Evolutionary conservation across 1,140 invertebrate species (phyloP).

Genomic region (Pantala flavescens): DNA sequence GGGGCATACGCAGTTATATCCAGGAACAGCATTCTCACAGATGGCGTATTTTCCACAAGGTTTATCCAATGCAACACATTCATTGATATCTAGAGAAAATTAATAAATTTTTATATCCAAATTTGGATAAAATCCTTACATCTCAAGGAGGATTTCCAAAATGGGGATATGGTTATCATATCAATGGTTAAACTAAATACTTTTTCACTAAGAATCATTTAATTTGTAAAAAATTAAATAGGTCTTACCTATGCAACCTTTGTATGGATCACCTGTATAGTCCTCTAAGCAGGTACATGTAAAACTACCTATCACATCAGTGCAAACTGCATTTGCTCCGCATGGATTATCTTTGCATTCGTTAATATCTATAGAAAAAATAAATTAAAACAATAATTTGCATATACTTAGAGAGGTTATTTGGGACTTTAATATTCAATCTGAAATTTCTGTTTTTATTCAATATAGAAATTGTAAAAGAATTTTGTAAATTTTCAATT

Average conservation of each 20-base stretch:
- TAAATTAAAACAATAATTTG: not conserved
- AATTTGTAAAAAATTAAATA: not conserved
- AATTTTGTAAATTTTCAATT: no score
- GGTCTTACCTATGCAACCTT: conserved; percentile 53
- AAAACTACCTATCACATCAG: conserved; percentile 76
- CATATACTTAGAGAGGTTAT: no score
- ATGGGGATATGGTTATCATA: no score
- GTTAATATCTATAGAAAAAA: conserved; percentile 60
- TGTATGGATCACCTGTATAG: conserved; percentile 73
- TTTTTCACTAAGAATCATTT: no score
- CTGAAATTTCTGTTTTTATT: no score
- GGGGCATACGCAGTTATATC: conserved; percentile 78
- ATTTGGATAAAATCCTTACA: not conserved
- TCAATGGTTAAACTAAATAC: no score
- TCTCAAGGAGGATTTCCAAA: not conserved
- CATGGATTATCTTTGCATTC: conserved; percentile 79
- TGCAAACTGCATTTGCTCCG: conserved; percentile 72
- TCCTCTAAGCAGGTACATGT: conserved; percentile 70
- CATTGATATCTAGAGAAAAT: conserved; percentile 65
- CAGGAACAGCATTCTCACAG: conserved; percentile 77
- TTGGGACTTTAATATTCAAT: no score
- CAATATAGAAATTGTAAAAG: no score
- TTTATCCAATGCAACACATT: conserved; percentile 67
- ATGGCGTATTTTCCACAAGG: conserved; percentile 78
- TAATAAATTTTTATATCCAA: conserved; percentile 14